These are phyloP conservation scores for Acleris laterana DNA, from an alignment of 2,888 invertebrate species.

Conservation along the genomic window DNA sequence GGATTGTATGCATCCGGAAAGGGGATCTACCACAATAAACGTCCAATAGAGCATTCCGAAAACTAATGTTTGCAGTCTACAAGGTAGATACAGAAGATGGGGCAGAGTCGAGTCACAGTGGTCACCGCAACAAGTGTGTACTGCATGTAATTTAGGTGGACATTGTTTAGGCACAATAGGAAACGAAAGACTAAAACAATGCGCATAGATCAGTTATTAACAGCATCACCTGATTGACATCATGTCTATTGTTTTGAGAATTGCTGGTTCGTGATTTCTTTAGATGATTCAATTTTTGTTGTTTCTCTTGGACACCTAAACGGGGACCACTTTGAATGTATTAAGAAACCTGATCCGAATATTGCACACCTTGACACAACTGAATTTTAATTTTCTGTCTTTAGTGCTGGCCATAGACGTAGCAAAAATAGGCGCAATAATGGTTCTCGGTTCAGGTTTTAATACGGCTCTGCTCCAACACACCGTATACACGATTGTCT, in stretches of 20 bases:
- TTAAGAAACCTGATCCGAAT: slow-evolving; percentile 10
- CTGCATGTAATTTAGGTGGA: too few species aligned
- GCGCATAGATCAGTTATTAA: too few species aligned
- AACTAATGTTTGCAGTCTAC: slow-evolving; percentile 23
- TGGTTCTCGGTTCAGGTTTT: too few species aligned
- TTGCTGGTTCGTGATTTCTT: too few species aligned
- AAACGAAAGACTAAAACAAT: too few species aligned
- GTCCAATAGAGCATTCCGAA: slow-evolving; percentile 27
- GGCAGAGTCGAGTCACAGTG: slow-evolving; percentile 5
- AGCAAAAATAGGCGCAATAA: too few species aligned
- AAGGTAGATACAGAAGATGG: slow-evolving; percentile 22
- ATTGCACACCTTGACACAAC: not conserved
- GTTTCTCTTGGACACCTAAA: not conserved
- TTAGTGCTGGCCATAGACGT: too few species aligned
- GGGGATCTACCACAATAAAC: slow-evolving; percentile 31
- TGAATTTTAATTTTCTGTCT: not conserved
- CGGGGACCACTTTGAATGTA: slow-evolving; percentile 5
- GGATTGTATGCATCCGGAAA: slow-evolving; percentile 20
- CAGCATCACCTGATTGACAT: too few species aligned
- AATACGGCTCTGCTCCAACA: too few species aligned
- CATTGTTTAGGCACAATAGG: too few species aligned
- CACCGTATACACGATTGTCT: too few species aligned
- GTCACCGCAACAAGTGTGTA: slow-evolving; percentile 15
- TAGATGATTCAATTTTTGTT: not conserved
- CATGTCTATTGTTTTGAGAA: too few species aligned